phyloP scores from a whole-genome alignment of 2,113 vertebrate genomes.

The crab-eating macaque (Macaca fascicularis) region DNA sequence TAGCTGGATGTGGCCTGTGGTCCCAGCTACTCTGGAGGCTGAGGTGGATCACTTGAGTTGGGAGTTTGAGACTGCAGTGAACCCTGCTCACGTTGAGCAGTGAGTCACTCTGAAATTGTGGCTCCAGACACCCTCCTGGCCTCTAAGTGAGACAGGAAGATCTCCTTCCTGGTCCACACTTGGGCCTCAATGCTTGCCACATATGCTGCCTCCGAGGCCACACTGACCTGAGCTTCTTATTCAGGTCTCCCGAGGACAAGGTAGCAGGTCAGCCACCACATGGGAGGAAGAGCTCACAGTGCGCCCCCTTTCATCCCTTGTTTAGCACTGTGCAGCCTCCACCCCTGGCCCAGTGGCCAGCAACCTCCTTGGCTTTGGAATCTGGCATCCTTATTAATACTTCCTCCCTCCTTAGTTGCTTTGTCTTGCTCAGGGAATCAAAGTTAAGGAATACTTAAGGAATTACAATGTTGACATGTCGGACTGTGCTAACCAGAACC shows the following conservation, averaged over 20 bases:
- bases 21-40: no score
- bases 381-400: not conserved
- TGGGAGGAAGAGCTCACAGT: not conserved
- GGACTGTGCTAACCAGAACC: not conserved
- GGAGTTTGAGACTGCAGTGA: no score
- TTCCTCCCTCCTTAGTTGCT: not conserved
- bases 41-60: no score
- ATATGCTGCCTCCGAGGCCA: not conserved
- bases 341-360: not conserved
- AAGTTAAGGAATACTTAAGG: not conserved
- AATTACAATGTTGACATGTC: not conserved
- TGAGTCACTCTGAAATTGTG: not conserved
- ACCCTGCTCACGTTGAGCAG: not conserved
- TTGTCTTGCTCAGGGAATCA: not conserved
- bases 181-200: not conserved
- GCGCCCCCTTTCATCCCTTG: not conserved
- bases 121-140: not conserved
- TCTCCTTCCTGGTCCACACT: not conserved
- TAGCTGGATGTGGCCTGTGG: no score
- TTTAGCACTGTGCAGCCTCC: not conserved
- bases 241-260: not conserved
- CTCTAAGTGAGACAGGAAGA: not conserved
- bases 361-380: not conserved
- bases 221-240: not conserved
- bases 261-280: accelerated